Conservation (phyloP, 1,140 invertebrate genomes). For the Tenebrio molitor region DNA sequence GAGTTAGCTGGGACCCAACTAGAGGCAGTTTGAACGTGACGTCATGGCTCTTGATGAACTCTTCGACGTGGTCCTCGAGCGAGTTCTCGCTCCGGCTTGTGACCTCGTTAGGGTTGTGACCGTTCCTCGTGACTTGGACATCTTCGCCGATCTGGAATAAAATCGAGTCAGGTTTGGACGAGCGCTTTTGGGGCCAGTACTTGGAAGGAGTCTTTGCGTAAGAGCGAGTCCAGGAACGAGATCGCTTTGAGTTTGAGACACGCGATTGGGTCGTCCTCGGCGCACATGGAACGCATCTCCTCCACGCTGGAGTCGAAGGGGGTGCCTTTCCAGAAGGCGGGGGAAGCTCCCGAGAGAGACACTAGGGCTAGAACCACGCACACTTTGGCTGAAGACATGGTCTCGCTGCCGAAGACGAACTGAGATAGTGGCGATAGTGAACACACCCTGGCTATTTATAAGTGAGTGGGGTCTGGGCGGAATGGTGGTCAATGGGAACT, state of each 20-base stretch:
- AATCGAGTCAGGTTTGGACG: background rate
- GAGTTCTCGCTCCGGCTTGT: conserved; percentile 70
- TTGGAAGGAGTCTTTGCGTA: conserved; percentile 83
- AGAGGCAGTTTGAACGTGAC: conserved; percentile 82
- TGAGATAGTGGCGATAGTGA: conserved; percentile 39
- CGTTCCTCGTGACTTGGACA: conserved; percentile 81
- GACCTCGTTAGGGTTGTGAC: conserved; percentile 71
- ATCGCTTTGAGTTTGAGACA: conserved; percentile 87
- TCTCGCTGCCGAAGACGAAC: conserved; percentile 43
- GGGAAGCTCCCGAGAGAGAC: conserved; percentile 71
- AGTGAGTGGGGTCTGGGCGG: background rate
- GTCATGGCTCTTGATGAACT: conserved; percentile 82
- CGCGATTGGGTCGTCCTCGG: conserved; percentile 78
- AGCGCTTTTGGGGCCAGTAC: conserved; percentile 65
- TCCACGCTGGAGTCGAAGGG: conserved; percentile 79
- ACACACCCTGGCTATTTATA: conserved; percentile 52
- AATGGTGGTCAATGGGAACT: conserved; percentile 28
- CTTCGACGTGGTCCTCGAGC: conserved; percentile 78
- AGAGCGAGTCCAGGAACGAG: conserved; percentile 80
- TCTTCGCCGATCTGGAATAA: conserved; percentile 76
- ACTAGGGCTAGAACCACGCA: conserved; percentile 67
- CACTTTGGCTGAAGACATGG: conserved; percentile 69
- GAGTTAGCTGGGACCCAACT: conserved; percentile 79
- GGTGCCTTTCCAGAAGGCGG: conserved; percentile 78
- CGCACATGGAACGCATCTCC: conserved; percentile 79